Evolutionary conservation across 2,113 vertebrate genomes (phyloP).

Genomic region (Hemicordylus capensis): DNA sequence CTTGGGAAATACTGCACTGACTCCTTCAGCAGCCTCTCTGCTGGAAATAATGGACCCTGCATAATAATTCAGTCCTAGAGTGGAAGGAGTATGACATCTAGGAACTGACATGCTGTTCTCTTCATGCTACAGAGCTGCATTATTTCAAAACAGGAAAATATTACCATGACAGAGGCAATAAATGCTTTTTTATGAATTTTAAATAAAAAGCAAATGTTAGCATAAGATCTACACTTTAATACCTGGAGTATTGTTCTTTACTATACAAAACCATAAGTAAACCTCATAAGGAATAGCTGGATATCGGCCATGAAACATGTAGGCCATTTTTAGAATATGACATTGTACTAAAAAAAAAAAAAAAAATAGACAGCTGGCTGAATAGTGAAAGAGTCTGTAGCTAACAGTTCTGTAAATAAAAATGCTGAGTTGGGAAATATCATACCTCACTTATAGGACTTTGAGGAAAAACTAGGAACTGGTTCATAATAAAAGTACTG

Average conservation of each 20-base stretch:
- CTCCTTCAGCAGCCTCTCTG: slow-evolving; percentile 35
- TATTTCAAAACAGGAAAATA: slow-evolving; percentile 32
- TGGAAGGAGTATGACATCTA: slow-evolving; percentile 1
- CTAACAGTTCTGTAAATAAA: slow-evolving; percentile 18
- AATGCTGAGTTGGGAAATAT: neutral
- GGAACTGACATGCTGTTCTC: slow-evolving; percentile 31
- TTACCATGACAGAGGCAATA: slow-evolving; percentile 12
- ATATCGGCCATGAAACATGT: neutral
- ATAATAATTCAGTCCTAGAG: slow-evolving; percentile 30
- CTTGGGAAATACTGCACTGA: slow-evolving; percentile 30
- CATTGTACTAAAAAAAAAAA: neutral
- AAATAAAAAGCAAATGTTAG: slow-evolving; percentile 38
- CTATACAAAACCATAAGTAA: slow-evolving; percentile 24
- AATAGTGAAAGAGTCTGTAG: neutral
- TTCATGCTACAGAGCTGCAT: neutral
- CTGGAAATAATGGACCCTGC: slow-evolving; percentile 32
- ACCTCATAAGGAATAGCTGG: slow-evolving; percentile 9
- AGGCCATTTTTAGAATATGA: slow-evolving; percentile 29
- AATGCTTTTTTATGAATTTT: slow-evolving; percentile 35
- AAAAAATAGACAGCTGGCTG: neutral
- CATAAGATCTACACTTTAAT: slow-evolving; percentile 18
- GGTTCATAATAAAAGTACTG: slow-evolving; percentile 3
- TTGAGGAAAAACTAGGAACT: neutral
- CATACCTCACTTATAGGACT: slow-evolving; percentile 11
- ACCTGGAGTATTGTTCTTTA: slow-evolving; percentile 23